These are phyloP conservation scores for Cremastobaeus sp. DNA, from an alignment of 2,888 invertebrate species.

Conservation along the genomic window DNA sequence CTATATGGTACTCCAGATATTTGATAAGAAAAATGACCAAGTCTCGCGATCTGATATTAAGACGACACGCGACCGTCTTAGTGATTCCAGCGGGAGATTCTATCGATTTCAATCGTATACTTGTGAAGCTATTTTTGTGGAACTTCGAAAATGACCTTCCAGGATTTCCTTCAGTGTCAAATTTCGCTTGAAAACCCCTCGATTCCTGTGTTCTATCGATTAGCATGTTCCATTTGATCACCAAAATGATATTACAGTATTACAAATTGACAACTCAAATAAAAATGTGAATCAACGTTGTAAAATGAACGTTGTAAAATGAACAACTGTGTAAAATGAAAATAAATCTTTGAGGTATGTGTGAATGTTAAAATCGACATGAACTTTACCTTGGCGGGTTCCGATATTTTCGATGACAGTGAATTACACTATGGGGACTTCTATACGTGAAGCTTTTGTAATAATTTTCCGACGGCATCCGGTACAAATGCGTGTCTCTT, in stretches of 20 bases:
- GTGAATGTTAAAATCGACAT: too few relatives aligned
- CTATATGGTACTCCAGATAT: conserved; percentile 27
- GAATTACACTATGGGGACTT: conserved; percentile 72
- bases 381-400: conserved; percentile 63
- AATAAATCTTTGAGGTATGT: too few relatives aligned
- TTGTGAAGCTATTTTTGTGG: conserved; percentile 14
- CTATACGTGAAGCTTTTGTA: conserved; percentile 70
- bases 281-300: too few relatives aligned
- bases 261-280: neutral
- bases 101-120: conserved; percentile 43
- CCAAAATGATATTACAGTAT: too few relatives aligned
- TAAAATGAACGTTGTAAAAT: neutral
- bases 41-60: conserved; percentile 38
- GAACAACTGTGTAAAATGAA: neutral
- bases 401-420: conserved; percentile 71
- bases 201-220: too few relatives aligned
- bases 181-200: too few relatives aligned
- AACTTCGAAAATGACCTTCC: neutral
- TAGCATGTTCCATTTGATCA: too few relatives aligned
- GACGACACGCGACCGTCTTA: conserved; percentile 51
- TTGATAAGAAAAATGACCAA: conserved; percentile 48
- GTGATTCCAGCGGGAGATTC: conserved; percentile 36
- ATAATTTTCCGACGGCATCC: conserved; percentile 65
- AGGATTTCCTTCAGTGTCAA: neutral
- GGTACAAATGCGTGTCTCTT: conserved; percentile 68